Conservation (phyloP, 2,888 invertebrate species). For the Rotaria socialis region DNA sequence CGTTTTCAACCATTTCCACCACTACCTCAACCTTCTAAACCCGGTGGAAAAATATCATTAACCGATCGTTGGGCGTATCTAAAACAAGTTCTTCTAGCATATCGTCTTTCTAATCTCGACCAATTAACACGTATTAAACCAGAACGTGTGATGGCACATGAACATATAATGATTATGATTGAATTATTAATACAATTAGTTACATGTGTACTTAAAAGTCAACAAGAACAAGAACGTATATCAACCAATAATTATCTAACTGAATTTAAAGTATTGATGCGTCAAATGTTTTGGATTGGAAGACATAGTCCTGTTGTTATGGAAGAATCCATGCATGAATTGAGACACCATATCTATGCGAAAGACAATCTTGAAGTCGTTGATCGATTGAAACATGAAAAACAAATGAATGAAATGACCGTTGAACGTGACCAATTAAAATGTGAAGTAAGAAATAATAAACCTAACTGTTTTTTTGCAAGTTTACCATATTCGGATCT, state of each 20-base stretch:
- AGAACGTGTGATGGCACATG: not conserved
- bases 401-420: not conserved
- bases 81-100: not conserved
- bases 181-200: not conserved
- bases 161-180: not conserved
- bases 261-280: conserved; percentile 10
- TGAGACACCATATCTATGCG: not conserved
- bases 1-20: conserved; percentile 16
- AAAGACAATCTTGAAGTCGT: not conserved
- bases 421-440: not conserved
- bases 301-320: not conserved
- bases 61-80: not conserved
- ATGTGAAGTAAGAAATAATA: not conserved
- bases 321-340: conserved; percentile 5
- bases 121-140: conserved; percentile 10
- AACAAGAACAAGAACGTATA: not conserved
- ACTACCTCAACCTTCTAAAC: not conserved
- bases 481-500: too few species aligned
- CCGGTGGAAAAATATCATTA: not conserved
- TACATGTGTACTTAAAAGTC: not conserved
- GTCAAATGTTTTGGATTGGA: not conserved
- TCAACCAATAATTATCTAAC: not conserved
- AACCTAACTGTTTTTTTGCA: too few species aligned
- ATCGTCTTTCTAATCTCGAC: not conserved
- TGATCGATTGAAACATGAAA: not conserved